A percentile compares a stretch with the other conserved stretches of the same genome.
Conservation (phyloP, 2,113 vertebrate species). For the Pelobates fuscus region DNA sequence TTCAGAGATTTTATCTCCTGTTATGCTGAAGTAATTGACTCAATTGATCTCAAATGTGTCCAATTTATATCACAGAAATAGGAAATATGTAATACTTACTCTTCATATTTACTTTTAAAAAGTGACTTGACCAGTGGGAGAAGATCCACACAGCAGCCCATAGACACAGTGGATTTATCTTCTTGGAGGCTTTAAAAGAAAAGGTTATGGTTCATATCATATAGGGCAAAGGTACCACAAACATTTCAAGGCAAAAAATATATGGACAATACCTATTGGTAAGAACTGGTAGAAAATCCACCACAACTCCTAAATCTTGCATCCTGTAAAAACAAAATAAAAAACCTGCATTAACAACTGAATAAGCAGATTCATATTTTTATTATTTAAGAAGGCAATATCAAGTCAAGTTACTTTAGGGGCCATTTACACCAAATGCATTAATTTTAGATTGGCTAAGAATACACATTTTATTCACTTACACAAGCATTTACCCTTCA, state of each 20-base stretch:
- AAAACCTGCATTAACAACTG: not conserved
- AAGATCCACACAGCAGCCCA: slow-evolving; percentile 91
- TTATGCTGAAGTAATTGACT: too few species aligned
- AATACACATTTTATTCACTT: too few species aligned
- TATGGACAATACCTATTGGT: slow-evolving; percentile 78
- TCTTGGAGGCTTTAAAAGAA: slow-evolving; percentile 79
- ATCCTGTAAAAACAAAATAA: slow-evolving; percentile 69
- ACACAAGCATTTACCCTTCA: too few species aligned
- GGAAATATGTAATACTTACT: slow-evolving; percentile 77
- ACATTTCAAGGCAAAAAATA: not conserved
- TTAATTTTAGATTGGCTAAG: too few species aligned
- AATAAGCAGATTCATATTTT: too few species aligned
- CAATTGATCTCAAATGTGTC: too few species aligned
- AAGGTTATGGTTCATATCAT: not conserved
- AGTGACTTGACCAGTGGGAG: slow-evolving; percentile 84
- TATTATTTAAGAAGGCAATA: too few species aligned
- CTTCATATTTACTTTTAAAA: slow-evolving; percentile 86
- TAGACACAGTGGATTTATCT: slow-evolving; percentile 76
- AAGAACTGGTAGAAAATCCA: slow-evolving; percentile 90
- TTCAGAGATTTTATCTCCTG: too few species aligned
- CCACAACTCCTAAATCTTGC: slow-evolving; percentile 86
- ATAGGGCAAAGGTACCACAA: slow-evolving; percentile 32
- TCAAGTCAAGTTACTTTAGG: too few species aligned
- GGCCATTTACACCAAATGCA: too few species aligned
- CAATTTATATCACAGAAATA: too few species aligned